Evolutionary conservation across 1,140 invertebrate species (phyloP), one percentile per base, ranked within the genome.

Genomic region (Drosophila takahashii): DNA sequence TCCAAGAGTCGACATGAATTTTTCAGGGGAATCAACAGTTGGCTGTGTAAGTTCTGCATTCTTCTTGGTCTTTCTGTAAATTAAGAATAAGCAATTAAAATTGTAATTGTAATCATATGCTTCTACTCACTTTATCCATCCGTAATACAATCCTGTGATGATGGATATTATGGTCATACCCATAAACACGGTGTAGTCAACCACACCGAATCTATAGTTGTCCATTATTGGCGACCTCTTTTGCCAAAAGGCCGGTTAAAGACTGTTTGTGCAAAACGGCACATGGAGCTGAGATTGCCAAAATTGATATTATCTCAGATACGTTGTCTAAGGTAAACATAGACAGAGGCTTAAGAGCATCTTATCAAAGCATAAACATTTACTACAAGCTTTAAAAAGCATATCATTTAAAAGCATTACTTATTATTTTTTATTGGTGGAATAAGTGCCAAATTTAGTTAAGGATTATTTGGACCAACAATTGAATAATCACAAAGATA

Each of bases 121-220:
- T 27, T 1, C 22, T 15, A 67, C 75, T 74, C 57, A 92, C 89
- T 77, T 92, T 22, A 90, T 57, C 41, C 84, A 96, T 10, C 95
- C 96, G 92, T 95, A 96, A 92, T 95, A 97, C 7, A 96, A 69
- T 0, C 96, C 96, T 5, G 95, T 96, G 1, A 93, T 93, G 3
- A 95, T 94, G 1, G 95, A 96, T 3, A 95, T 80, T 0, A 93
- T 70, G 53, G 95, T 93, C 92, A 96, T 94, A 2, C 93, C 86
- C 13, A 93, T 93, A 79, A 96, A 95, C 5, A 95, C 94, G n/a
- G 93, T 91, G 79, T 95, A 95, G 83, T 96, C 95, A 0, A 93
- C 90, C 7, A 89, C 77, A 9, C 89, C 90, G 44, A 93, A 93
- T 65, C 75, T 75, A 45, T 52, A 86, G 56, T 10, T 66, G 9